Conservation (phyloP, 2,797 vertebrate genomes). For the Sparidentex hasta region DNA sequence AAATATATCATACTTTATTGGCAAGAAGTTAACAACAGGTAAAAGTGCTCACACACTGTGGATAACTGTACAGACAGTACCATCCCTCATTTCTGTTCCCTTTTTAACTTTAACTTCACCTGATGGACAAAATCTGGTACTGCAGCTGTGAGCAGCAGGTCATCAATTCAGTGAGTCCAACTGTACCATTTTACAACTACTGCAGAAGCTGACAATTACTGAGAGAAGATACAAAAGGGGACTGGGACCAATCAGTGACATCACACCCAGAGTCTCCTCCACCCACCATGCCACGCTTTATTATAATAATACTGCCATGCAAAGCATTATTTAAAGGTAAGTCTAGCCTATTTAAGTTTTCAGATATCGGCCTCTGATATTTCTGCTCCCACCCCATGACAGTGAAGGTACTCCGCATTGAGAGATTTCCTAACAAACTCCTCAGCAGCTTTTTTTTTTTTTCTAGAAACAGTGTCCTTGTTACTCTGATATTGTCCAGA, state of each 20-base stretch:
- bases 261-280: not conserved
- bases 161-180: not conserved
- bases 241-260: not conserved
- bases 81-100: not conserved
- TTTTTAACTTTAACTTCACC: not conserved
- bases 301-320: not conserved
- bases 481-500: too few relatives aligned
- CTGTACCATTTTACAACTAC: not conserved
- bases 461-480: too few relatives aligned
- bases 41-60: conserved; percentile 28
- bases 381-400: too few relatives aligned
- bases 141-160: not conserved
- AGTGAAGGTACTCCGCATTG: too few relatives aligned
- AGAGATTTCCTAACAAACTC: not conserved
- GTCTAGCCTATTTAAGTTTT: not conserved
- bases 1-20: conserved; percentile 59
- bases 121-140: not conserved
- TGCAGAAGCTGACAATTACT: not conserved
- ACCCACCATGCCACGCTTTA: not conserved
- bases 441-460: too few relatives aligned
- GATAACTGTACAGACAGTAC: conserved; percentile 12
- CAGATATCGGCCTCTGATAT: not conserved
- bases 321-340: not conserved
- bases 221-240: not conserved
- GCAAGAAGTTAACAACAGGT: conserved; percentile 11